Percentiles rank a stretch among this genome's conserved stretches.
phyloP scores from a whole-genome alignment of 53 echinoderm and acorn worm genomes.

The Holothuria leucospilota region DNA sequence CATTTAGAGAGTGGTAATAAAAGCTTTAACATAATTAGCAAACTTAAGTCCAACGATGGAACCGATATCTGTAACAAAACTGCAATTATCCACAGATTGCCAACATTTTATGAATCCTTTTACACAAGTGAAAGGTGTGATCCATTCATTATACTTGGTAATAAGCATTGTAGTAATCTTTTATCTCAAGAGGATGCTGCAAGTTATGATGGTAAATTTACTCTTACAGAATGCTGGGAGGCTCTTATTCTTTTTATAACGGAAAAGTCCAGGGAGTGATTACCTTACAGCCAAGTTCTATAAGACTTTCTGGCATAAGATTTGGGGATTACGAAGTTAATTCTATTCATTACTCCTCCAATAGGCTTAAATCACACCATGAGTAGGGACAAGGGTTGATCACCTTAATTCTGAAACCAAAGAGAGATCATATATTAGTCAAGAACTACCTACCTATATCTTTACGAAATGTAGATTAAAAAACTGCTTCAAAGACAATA shows the following conservation, averaged over 20 bases:
- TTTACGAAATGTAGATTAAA: too few relatives aligned
- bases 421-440: too few relatives aligned
- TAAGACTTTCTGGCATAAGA: too few relatives aligned
- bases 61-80: neutral
- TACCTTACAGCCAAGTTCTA: too few relatives aligned
- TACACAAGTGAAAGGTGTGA: neutral
- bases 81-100: neutral
- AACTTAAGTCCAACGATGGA: neutral
- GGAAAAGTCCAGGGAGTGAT: too few relatives aligned
- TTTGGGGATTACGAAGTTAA: too few relatives aligned
- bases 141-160: neutral
- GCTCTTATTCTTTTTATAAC: neutral
- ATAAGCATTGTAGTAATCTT: neutral
- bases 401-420: too few relatives aligned
- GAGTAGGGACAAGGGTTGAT: too few relatives aligned
- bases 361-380: too few relatives aligned
- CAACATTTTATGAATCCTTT: neutral
- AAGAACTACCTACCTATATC: too few relatives aligned
- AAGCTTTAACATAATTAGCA: neutral
- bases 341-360: too few relatives aligned
- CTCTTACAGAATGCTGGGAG: neutral
- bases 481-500: too few relatives aligned
- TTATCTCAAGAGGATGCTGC: neutral
- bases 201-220: neutral
- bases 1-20: constrained; percentile 31